Conservation (phyloP, 1,140 invertebrate species). For the Apis florea region DNA sequence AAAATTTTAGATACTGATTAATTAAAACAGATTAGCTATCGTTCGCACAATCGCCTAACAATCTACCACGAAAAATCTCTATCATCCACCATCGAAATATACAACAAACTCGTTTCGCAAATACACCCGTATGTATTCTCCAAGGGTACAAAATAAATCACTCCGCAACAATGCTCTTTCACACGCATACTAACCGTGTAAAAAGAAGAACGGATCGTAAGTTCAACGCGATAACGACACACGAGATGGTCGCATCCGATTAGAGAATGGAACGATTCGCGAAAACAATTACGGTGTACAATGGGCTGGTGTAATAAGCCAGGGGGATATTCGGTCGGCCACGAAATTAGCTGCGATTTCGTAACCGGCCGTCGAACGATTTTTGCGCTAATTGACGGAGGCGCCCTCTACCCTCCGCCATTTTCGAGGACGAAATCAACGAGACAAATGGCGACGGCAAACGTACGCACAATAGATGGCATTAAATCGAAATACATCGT, state of each 20-base stretch:
- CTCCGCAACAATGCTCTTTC: not conserved
- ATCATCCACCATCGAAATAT: not conserved
- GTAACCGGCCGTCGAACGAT: slow-evolving; percentile 34
- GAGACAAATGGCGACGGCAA: slow-evolving; percentile 52
- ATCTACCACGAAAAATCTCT: not conserved
- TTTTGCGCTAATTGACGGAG: slow-evolving; percentile 49
- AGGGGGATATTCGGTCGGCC: not conserved
- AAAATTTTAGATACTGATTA: no score
- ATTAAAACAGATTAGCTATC: no score
- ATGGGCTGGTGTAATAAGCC: slow-evolving; percentile 11
- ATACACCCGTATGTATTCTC: not conserved
- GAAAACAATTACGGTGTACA: slow-evolving; percentile 17
- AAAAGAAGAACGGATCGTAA: not conserved
- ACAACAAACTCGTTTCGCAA: not conserved
- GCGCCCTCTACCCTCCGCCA: not conserved
- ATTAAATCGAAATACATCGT: slow-evolving; percentile 60
- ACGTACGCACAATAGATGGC: slow-evolving; percentile 35
- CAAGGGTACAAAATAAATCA: not conserved
- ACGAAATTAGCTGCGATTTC: slow-evolving; percentile 50
- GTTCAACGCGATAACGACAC: not conserved
- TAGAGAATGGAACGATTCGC: slow-evolving; percentile 5
- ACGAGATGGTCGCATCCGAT: not conserved
- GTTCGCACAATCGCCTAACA: no score
- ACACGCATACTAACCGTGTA: not conserved
- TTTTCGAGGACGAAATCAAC: slow-evolving; percentile 42